These are phyloP conservation scores for Nymphalis polychloros DNA, from an alignment of 2,888 invertebrate species.

Conservation along the genomic window DNA sequence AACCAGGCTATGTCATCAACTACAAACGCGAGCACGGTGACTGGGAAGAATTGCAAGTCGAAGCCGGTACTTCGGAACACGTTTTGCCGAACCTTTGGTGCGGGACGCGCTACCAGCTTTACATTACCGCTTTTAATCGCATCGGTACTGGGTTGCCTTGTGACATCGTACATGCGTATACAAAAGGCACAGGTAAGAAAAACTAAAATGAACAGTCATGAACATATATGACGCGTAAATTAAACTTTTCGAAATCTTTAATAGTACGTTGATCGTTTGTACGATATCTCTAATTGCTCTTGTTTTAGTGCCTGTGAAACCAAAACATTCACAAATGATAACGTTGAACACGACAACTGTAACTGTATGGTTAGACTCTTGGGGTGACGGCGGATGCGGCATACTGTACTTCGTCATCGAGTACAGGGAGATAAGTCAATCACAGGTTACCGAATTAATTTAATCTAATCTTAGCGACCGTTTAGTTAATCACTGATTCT, in stretches of 20 bases:
- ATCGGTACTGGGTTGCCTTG: constrained; percentile 94
- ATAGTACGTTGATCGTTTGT: not conserved
- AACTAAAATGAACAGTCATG: not conserved
- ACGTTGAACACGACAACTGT: constrained; percentile 93
- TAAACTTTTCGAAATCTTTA: not conserved
- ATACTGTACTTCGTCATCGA: constrained; percentile 93
- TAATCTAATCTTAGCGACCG: not conserved
- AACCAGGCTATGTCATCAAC: constrained; percentile 91
- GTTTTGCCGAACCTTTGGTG: constrained; percentile 92
- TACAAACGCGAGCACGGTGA: constrained; percentile 94
- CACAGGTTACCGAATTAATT: constrained; percentile 58
- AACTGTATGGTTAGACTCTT: constrained; percentile 92
- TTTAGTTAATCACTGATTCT: no score
- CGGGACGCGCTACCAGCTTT: constrained; percentile 92
- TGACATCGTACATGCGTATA: constrained; percentile 92
- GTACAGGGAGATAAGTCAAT: constrained; percentile 84
- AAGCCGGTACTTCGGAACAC: constrained; percentile 90
- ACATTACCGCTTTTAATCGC: constrained; percentile 94
- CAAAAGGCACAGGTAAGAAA: constrained; percentile 86
- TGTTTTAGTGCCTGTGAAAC: constrained; percentile 86
- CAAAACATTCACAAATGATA: constrained; percentile 89
- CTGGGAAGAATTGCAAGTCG: constrained; percentile 94
- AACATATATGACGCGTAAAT: not conserved
- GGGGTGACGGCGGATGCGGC: constrained; percentile 94
- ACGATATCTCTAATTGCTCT: not conserved